phyloP scores from a whole-genome alignment of 2,888 invertebrate species.

The Cantharis rustica region DNA sequence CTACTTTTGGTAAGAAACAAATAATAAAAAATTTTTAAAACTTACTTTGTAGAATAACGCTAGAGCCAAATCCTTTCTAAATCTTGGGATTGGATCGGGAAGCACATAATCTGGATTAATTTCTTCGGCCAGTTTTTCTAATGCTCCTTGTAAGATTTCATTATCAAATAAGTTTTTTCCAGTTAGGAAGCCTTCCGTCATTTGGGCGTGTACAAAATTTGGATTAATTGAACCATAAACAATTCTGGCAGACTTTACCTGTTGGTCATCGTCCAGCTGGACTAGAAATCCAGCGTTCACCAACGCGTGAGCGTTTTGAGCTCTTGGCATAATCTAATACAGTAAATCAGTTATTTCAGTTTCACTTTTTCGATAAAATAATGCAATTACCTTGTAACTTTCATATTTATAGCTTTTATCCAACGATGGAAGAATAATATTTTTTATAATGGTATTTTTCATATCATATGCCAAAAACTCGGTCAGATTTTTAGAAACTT shows the following conservation, averaged over 20 bases:
- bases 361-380: no score
- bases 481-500: constrained; percentile 34
- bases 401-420: constrained; percentile 47
- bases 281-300: constrained; percentile 74
- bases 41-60: constrained; percentile 77
- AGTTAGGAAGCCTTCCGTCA: constrained; percentile 57
- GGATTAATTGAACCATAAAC: constrained; percentile 68
- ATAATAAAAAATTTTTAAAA: neutral
- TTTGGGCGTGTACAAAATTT: constrained; percentile 57
- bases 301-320: constrained; percentile 73
- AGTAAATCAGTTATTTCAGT: constrained; percentile 51
- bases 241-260: constrained; percentile 59
- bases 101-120: constrained; percentile 65
- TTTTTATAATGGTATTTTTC: constrained; percentile 51
- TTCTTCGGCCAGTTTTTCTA: constrained; percentile 60
- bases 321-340: constrained; percentile 68
- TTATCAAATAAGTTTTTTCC: constrained; percentile 54
- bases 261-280: constrained; percentile 57
- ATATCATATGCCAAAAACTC: constrained; percentile 30
- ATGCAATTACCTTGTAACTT: constrained; percentile 19
- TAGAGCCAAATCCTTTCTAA: constrained; percentile 70
- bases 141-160: constrained; percentile 53
- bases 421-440: constrained; percentile 58
- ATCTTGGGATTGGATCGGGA: constrained; percentile 70
- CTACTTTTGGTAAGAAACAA: constrained; percentile 50